Percentiles rank a stretch among this genome's conserved stretches.
Conservation (phyloP, 2,888 invertebrate genomes). For the Kuschelorhynchus macadamiae region DNA sequence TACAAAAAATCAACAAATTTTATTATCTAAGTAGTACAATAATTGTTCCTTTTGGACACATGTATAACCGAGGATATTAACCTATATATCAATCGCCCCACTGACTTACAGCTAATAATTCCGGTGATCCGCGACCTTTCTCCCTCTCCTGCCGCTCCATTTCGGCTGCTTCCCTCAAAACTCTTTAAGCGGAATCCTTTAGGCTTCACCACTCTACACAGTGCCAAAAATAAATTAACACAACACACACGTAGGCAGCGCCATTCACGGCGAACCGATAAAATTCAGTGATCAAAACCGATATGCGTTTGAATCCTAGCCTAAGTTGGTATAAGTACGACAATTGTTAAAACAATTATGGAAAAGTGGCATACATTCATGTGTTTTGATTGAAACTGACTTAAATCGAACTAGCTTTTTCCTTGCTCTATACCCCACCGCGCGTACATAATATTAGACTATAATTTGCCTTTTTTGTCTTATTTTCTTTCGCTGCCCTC, state of each 20-base stretch:
- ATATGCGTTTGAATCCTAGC: slow-evolving; percentile 10
- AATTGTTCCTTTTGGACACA: too few relatives aligned
- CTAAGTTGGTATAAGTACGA: not conserved
- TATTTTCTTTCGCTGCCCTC: slow-evolving; percentile 68
- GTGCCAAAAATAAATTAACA: slow-evolving; percentile 40
- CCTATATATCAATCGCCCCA: too few relatives aligned
- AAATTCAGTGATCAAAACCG: slow-evolving; percentile 11
- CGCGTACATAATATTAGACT: slow-evolving; percentile 67
- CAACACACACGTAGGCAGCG: slow-evolving; percentile 46
- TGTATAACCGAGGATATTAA: too few relatives aligned
- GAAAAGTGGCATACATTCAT: slow-evolving; percentile 65
- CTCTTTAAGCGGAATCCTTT: slow-evolving; percentile 43
- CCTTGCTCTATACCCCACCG: slow-evolving; percentile 66
- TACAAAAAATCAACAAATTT: too few relatives aligned
- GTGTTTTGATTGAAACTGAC: slow-evolving; percentile 71
- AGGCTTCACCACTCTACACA: slow-evolving; percentile 51
- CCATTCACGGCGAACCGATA: slow-evolving; percentile 41
- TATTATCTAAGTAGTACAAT: too few relatives aligned
- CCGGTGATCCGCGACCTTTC: slow-evolving; percentile 69
- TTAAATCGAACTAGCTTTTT: slow-evolving; percentile 67
- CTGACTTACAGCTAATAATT: slow-evolving; percentile 68
- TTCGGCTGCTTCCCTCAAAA: slow-evolving; percentile 58
- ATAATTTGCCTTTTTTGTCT: slow-evolving; percentile 67
- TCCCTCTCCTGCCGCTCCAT: slow-evolving; percentile 69
- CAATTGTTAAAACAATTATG: slow-evolving; percentile 51